Conservation (phyloP, 2,888 invertebrate species). For the Crioceris asparagi region DNA sequence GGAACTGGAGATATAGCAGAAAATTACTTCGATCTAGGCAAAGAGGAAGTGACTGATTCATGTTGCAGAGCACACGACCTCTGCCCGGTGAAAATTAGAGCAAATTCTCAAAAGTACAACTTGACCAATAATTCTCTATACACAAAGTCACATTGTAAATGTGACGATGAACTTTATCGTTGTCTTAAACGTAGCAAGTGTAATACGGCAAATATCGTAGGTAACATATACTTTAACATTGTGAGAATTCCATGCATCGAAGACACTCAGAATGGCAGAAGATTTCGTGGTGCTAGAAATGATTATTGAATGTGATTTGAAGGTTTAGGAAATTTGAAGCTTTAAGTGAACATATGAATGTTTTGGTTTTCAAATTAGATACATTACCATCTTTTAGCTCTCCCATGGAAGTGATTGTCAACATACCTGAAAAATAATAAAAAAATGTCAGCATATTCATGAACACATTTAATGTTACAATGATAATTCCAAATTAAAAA, state of each 20-base stretch:
- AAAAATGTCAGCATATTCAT: too few relatives aligned
- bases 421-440: too few relatives aligned
- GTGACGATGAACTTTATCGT: constrained; percentile 71
- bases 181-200: constrained; percentile 64
- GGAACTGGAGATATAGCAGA: constrained; percentile 81
- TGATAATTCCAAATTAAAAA: too few relatives aligned
- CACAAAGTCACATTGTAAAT: constrained; percentile 82
- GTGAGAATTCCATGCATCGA: constrained; percentile 65
- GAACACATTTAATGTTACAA: too few relatives aligned
- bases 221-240: constrained; percentile 77
- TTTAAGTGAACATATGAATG: too few relatives aligned
- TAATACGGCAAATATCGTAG: constrained; percentile 64
- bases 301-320: too few relatives aligned
- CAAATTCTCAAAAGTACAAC: constrained; percentile 63
- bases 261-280: constrained; percentile 36
- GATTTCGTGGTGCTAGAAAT: constrained; percentile 19
- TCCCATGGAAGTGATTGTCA: too few relatives aligned
- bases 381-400: too few relatives aligned
- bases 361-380: too few relatives aligned
- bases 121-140: constrained; percentile 74
- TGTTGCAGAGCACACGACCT: constrained; percentile 88
- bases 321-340: too few relatives aligned
- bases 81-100: constrained; percentile 70
- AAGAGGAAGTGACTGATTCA: constrained; percentile 58
- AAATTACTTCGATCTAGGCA: constrained; percentile 75